These are phyloP conservation scores for Parambassis ranga DNA, from an alignment of 2,797 vertebrate species.

Conservation along the genomic window DNA sequence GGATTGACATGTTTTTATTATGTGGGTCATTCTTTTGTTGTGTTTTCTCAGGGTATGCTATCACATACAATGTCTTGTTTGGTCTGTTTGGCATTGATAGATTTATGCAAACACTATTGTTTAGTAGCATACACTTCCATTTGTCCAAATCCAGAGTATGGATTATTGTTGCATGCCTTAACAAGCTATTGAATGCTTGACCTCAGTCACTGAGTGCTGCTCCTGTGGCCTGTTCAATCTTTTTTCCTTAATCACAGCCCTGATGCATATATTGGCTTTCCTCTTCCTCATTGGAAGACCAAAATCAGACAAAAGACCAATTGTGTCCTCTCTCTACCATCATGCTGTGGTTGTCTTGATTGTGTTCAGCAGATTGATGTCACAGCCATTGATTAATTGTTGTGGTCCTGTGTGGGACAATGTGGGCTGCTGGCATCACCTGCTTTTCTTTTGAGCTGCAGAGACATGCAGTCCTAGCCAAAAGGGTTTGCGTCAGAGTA, in stretches of 20 bases:
- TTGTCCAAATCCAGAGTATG: too few species aligned
- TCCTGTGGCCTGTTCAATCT: background rate
- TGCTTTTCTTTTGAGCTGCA: constrained; percentile 23
- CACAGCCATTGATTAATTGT: constrained; percentile 46
- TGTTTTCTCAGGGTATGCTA: too few species aligned
- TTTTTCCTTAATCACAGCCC: constrained; percentile 1
- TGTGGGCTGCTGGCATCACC: constrained; percentile 28
- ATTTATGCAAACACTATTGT: too few species aligned
- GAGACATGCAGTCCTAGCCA: constrained; percentile 29
- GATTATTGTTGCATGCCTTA: too few species aligned
- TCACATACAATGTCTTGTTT: too few species aligned
- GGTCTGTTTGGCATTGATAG: too few species aligned
- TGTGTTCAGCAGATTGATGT: constrained; percentile 39
- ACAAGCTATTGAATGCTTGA: too few species aligned
- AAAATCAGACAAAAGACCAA: constrained; percentile 42
- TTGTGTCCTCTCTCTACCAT: constrained; percentile 40
- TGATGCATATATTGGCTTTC: constrained; percentile 6
- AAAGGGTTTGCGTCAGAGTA: constrained; percentile 47
- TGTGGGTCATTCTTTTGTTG: too few species aligned
- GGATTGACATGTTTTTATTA: too few species aligned
- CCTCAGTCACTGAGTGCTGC: background rate
- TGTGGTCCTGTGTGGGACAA: constrained; percentile 27
- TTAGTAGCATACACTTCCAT: too few species aligned
- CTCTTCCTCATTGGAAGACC: constrained; percentile 10
- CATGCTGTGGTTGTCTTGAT: constrained; percentile 31